Evolutionary conservation across 1,140 invertebrate species (phyloP), one percentile per base, ranked within the genome.

Genomic region (Cotesia typhae): DNA sequence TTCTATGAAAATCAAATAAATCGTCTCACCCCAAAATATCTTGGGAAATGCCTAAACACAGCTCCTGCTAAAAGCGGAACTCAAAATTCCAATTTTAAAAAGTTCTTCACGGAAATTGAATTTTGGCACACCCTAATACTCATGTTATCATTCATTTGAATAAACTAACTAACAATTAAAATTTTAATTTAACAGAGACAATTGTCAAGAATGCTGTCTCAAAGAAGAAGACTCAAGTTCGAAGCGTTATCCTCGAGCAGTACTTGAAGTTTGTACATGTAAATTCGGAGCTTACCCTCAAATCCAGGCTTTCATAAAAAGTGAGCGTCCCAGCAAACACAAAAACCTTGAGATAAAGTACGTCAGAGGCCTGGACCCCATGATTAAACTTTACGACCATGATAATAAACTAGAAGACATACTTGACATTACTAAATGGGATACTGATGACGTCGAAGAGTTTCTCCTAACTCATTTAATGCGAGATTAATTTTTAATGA

Each of bases 231-330:
- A 93, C 73, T 47, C 41, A 47, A 90, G 92, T 38, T 88, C 92
- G 53, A 92, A 92, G 80, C 90, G 90, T 60, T 97, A 95, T 85
- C 92, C 95, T 9, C 94, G 92, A 86, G 96, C 96, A 12, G 90
- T 95, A 61, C 85, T 98, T 36, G 94, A 96, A 90, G 95, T 98
- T 0, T 98, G 96, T 82, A 96, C 94, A 73, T 98, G 96, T 86
- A 98, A 98, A 89, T 96, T 97, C 88, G 95, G 95, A 72, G 92
- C 94, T 51, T 98, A 96, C 90, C 96, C 96, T 60, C 96, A 98
- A 89, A 96, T 98, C 79, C 94, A 97, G 90, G 96, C 96, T 53
- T 98, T 98, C 83, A 92, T 97, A 57, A 96, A 96, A 84, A 95
- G 95, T 87, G 94, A 97, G 72, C 87, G 91, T 74, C 93, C 94